These are phyloP conservation scores for Mohoua ochrocephala DNA, from an alignment of 2,113 vertebrate species.

Conservation along the genomic window DNA sequence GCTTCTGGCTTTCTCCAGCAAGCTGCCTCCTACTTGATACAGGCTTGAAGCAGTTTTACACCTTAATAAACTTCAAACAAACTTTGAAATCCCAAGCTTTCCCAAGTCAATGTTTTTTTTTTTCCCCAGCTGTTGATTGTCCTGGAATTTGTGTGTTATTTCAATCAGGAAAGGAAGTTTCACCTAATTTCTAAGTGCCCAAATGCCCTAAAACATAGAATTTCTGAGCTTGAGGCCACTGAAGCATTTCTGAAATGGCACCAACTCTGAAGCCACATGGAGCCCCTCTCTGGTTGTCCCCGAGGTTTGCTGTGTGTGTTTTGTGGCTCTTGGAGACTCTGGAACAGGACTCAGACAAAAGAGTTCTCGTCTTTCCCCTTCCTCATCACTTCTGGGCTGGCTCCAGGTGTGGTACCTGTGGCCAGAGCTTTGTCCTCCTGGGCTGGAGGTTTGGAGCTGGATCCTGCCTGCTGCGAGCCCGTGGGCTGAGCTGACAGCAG, in stretches of 20 bases:
- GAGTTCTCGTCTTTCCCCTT: background rate
- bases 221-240: background rate
- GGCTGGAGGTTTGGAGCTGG: background rate
- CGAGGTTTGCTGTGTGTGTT: rapidly evolving
- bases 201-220: background rate
- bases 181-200: background rate
- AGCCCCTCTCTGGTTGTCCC: background rate
- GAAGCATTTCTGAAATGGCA: background rate
- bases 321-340: background rate
- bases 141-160: background rate
- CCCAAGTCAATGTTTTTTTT: background rate
- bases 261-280: background rate
- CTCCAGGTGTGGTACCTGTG: background rate
- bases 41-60: background rate
- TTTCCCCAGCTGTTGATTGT: background rate
- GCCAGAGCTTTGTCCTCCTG: background rate
- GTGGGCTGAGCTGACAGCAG: rapidly evolving
- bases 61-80: background rate
- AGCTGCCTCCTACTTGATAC: background rate
- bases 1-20: background rate
- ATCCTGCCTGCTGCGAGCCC: background rate
- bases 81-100: background rate
- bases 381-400: background rate
- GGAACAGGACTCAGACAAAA: background rate
- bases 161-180: background rate